Evolutionary conservation across 2,113 vertebrate genomes (phyloP), one percentile per base, ranked within the genome.

Genomic region (Scomber scombrus): DNA sequence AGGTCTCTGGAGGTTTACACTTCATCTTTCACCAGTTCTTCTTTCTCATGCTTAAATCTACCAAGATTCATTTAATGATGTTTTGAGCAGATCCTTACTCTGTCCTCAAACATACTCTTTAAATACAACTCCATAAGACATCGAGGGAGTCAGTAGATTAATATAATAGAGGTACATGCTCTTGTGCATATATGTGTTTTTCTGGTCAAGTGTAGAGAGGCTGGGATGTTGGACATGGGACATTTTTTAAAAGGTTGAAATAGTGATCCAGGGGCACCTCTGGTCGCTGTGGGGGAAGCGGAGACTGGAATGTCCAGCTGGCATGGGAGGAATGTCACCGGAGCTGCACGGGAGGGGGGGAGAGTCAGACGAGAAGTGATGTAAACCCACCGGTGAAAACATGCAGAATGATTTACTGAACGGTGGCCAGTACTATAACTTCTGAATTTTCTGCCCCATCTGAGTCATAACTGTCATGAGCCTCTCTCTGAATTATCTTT

Each of bases 231-330:
- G 7, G 43, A 78, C 15, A n/a, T 49, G 34, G 52, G 46, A 55
- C 45, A 11, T 49, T 50, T 66, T 62, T n/a, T 23, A 26, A 47
- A 68, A 70, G 52, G 29, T 45, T 75, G 2, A 63, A 75, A 26
- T 34, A 21, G 75, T 70, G 57, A 74, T 71, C 18, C 47, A 34
- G 58, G 50, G 56, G 34, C 68, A 75, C 62, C 82, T 75, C 74
- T 71, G 79, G 85, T 81, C 26, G 3, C 58, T 13, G 80, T 78
- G 49, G 66, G 75, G 69, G 72, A 70, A 40, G 63, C 49, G 64
- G 71, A 72, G 80, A 73, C 78, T 84, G 88, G 88, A 91, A 91
- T 91, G 85, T 88, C 85, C 84, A 83, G 79, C 75, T 86, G 85
- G 80, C 70, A 88, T n/a, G 72, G 73, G 56, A 85, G 78, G 86